Base-by-base conservation (phyloP, 2,797 vertebrate species). In the Alauda arvensis region DNA sequence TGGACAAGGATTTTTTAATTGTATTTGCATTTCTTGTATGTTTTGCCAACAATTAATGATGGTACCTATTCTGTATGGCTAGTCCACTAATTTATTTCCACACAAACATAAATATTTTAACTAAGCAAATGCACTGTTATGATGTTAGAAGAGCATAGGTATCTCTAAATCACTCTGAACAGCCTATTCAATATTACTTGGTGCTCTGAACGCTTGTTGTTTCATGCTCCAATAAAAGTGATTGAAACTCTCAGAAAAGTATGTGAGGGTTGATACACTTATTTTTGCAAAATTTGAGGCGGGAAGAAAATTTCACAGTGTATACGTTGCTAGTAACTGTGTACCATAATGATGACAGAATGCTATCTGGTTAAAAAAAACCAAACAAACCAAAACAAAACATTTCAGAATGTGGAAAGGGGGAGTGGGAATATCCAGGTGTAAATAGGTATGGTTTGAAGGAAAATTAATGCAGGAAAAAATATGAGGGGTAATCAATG, bases 221-320 rank as follows among this genome's bases (percentile, higher is more conserved):
- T 72, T 31, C 0, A 0, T 71, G 9, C 4, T 28, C 11, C 13
- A 66, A 6, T 14, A 42, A 37, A 78, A 75, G 34, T 25, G 0
- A 37, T 2, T 46, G 14, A 67, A 59, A 71, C 5, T 23, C 14
- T 55, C 34, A 49, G 8, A 40, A 49, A 77, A 48, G 4, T 2
- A 18, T 34, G 2, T 25, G 23, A 55, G 2, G 13, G 8, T n/a
- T 67, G 14, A 43, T 74, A 20, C 2, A 29, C 3, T 37, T 12
- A 7, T 23, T 51, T 70, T 55, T 26, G 18, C 4, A 9, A 46
- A 59, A 8, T 33, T 37, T 62, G 23, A 45, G 3, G 10, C 31
- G 6, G 24, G 53, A 83, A 46, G 3, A 18, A 68, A 76, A 55
- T 29, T 18, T 34, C 19, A 17, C 3, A 18, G 17, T 34, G 5